Evolutionary conservation across 2,888 invertebrate genomes (phyloP), one percentile per base, ranked within the genome.

Genomic region (Pedicia rivosa): DNA sequence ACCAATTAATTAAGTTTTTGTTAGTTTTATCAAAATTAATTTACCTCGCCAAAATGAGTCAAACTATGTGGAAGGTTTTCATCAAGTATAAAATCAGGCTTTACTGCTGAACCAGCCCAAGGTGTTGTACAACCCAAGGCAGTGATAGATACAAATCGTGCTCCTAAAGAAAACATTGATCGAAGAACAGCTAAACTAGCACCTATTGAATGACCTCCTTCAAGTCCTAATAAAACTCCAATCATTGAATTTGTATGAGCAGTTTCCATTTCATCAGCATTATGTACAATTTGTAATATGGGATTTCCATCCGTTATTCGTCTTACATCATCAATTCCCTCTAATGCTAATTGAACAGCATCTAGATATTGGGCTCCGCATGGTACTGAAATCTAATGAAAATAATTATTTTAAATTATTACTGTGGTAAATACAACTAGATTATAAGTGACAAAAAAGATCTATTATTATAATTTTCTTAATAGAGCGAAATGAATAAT

Each of bases 171-270:
- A 53, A 75, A 73, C 50, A 74, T 72, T 49, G 74, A 74, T 12
- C 77, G 59, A 5, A 78, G 59, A 3, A 72, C 72, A 2, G 71
- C 73, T 48, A 78, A 62, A 39, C 74, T 75, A 37, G 73, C 72
- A 40, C 75, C 76, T 30, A 78, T 65, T 12, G 71, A 67, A 53
- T 78, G 77, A 1, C 77, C 77, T 6, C 77, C 76, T 46, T 74
- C 74, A 22, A 78, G 62, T 3, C 61, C 77, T 37, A 77, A 64
- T 29, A 78, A 53, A 43, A 73, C 71, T 1, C 70, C 74, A 4
- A 77, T 66, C 43, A 68, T 67, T 1, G 71, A 69, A 1, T 65
- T 61, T 20, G 63, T 62, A 48, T 73, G 72, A 1, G 73, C 71
- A 42, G 67, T 65, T 47, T 68, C 65, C 50, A 77, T 66, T 52